Conservation (phyloP, 2,888 invertebrate genomes). For the Tromatobia lineatoria region DNA sequence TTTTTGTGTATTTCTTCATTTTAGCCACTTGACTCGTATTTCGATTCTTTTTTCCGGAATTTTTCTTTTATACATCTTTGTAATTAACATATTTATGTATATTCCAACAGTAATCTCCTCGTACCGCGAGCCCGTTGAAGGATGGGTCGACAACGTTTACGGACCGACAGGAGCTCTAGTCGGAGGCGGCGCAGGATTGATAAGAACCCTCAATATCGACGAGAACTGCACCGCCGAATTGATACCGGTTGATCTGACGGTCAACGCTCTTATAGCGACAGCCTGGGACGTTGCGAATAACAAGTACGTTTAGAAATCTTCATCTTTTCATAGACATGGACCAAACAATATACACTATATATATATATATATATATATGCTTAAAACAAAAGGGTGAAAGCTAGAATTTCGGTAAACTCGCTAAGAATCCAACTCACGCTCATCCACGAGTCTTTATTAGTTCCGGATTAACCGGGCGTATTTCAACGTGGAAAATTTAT, state of each 20-base stretch:
- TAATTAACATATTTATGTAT: not conserved
- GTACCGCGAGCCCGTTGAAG: constrained; percentile 86
- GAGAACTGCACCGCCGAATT: constrained; percentile 81
- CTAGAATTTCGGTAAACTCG: constrained; percentile 8
- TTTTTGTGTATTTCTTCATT: too few species aligned
- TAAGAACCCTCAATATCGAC: constrained; percentile 84
- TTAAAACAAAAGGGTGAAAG: constrained; percentile 7
- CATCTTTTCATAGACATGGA: not conserved
- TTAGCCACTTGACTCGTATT: not conserved
- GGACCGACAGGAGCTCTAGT: constrained; percentile 86
- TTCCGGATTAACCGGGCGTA: not conserved
- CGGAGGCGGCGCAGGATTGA: constrained; percentile 87
- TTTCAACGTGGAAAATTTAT: constrained; percentile 32
- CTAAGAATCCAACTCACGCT: not conserved
- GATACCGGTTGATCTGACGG: constrained; percentile 86
- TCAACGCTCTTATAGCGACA: constrained; percentile 84
- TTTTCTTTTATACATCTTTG: not conserved
- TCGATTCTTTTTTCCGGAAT: not conserved
- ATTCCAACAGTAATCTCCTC: constrained; percentile 85
- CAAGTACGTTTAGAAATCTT: constrained; percentile 74
- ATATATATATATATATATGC: too few species aligned
- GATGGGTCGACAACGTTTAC: constrained; percentile 91
- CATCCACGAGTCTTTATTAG: constrained; percentile 11
- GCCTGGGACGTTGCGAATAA: constrained; percentile 85
- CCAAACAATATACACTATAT: not conserved